Percentiles rank a stretch among this genome's conserved stretches.
These are phyloP conservation scores for Drymodes brunneopygia DNA, from an alignment of 2,113 vertebrate species.

Conservation along the genomic window DNA sequence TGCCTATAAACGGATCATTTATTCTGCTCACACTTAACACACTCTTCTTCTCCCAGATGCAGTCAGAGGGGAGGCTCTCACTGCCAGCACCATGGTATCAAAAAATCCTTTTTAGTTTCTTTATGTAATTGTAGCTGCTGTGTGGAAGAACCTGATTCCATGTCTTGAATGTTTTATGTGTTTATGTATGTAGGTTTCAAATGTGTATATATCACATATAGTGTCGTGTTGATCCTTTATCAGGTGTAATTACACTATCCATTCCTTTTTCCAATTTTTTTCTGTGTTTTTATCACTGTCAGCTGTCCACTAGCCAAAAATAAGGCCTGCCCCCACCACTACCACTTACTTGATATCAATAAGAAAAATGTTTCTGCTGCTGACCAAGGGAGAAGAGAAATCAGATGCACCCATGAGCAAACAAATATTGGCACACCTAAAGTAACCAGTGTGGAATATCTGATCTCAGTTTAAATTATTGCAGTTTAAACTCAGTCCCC, in stretches of 20 bases:
- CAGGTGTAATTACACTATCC: not conserved
- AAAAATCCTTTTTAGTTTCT: not conserved
- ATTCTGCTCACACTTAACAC: conserved; percentile 34
- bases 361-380: not conserved
- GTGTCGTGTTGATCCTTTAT: not conserved
- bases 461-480: not conserved
- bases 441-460: not conserved
- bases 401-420: not conserved
- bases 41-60: not conserved
- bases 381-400: not conserved
- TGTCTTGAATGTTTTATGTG: not conserved
- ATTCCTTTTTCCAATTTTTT: not conserved
- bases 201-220: not conserved
- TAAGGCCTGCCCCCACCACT: not conserved
- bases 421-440: not conserved
- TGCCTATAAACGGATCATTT: not conserved
- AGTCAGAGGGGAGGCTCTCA: not conserved
- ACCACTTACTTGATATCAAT: not conserved
- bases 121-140: not conserved
- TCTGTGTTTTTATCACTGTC: not conserved
- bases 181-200: not conserved
- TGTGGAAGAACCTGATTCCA: not conserved
- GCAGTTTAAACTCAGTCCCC: not conserved
- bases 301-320: not conserved
- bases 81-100: not conserved